Evolutionary conservation across 1,140 invertebrate genomes (phyloP), one percentile per base, ranked within the genome.

Genomic region (Philopotamus ludificatus): DNA sequence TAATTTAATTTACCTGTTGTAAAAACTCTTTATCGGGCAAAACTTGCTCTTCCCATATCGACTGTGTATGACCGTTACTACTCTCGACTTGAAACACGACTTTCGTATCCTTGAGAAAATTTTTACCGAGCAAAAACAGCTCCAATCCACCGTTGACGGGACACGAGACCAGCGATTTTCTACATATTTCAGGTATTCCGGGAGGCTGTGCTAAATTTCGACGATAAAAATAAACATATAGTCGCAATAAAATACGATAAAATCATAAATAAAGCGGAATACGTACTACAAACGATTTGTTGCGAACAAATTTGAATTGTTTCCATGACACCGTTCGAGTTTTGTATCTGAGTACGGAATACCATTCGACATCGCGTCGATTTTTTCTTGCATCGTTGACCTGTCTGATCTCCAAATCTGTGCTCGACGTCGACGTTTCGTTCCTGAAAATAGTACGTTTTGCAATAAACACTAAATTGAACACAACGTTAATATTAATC

Each of bases 401-500:
- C 81, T 34, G 83, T 74, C 71, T 89, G 87, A 71, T 92, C 89
- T 0, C 90, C 92, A 78, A 91, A 93, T 70, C 94, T 84, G 74
- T 96, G 93, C 76, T 97, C 94, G 22, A 97, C 94, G 79, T 98
- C 95, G 4, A 97, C 95, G 80, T 97, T 97, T 63, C 96, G 85
- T 75, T 98, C 92, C 81, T 97, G 28, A 47, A 44, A 58, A 22
- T 47, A 47, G 8, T 47, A 47, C 20, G 7, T 15, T 47, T 47
- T 8, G 20, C 20, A 15, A 7, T n/a, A 47, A 34, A 34, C n/a
- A n/a, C n/a, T n/a, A 34, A 34, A 34, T 34, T 34, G 28, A 34
- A 7, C n/a, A n/a, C n/a, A n/a, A n/a, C n/a, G n/a, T 23, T 45
- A 86, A 74, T 87, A 84, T 71, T 84, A 77, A 28, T 54, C 51